These are phyloP conservation scores for Pachyrhynchus sulphureomaculatus DNA, from an alignment of 1,140 invertebrate genomes.

Conservation along the genomic window DNA sequence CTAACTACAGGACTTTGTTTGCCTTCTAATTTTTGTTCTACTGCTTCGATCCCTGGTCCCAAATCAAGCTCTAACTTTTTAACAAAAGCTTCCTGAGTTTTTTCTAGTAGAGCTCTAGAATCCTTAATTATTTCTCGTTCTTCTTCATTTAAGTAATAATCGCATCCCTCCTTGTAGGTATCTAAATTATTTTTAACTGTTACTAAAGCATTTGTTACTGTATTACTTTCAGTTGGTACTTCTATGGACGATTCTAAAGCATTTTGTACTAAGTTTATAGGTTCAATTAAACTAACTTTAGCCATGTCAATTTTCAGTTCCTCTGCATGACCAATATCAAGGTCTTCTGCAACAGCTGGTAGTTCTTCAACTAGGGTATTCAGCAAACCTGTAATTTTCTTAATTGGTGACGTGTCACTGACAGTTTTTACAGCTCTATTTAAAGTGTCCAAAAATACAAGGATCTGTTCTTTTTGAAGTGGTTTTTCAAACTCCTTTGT, in stretches of 20 bases:
- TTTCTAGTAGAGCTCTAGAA: conserved; percentile 20
- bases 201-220: background rate
- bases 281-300: conserved; percentile 12
- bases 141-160: conserved; percentile 24
- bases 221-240: background rate
- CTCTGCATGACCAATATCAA: conserved; percentile 23
- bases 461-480: conserved; percentile 22
- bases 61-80: background rate
- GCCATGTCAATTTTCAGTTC: conserved; percentile 34
- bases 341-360: conserved; percentile 28
- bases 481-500: conserved; percentile 10
- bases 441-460: conserved; percentile 32
- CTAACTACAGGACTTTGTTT: conserved; percentile 12
- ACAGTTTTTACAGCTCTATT: conserved; percentile 34
- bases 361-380: conserved; percentile 26
- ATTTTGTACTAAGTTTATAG: conserved; percentile 2
- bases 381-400: conserved; percentile 23
- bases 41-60: background rate
- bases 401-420: conserved; percentile 32
- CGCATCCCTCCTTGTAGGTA: conserved; percentile 8
- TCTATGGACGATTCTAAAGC: background rate
- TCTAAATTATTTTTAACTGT: conserved; percentile 3
- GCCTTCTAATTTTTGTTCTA: conserved; percentile 19
- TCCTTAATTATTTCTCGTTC: conserved; percentile 22
- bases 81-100: conserved; percentile 4